Evolutionary conservation across 2,113 vertebrate species (phyloP).

Genomic region (Columba livia): DNA sequence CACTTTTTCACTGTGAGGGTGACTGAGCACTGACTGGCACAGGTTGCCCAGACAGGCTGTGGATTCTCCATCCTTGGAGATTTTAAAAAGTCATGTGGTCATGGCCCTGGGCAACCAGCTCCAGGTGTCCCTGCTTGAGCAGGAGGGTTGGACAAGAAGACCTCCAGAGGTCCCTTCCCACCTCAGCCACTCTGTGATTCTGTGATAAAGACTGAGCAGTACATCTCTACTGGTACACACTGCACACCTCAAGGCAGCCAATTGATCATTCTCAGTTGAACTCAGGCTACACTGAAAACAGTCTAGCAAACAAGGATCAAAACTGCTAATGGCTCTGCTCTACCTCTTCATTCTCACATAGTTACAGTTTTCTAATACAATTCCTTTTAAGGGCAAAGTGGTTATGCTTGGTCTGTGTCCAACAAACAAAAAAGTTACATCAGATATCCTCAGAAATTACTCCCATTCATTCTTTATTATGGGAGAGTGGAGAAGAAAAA

Average conservation of each 20-base stretch:
- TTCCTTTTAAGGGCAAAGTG: not conserved
- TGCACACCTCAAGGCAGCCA: not conserved
- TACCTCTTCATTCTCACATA: not conserved
- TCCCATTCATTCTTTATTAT: not conserved
- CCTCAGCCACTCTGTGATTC: not conserved
- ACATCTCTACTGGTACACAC: not conserved
- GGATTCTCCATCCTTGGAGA: not conserved
- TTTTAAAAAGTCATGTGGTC: not conserved
- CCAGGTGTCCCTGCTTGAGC: not conserved
- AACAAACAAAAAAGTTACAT: not conserved
- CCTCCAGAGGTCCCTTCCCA: not conserved
- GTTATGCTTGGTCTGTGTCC: not conserved
- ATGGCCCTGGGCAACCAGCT: not conserved
- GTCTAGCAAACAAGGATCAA: not conserved
- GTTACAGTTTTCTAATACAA: not conserved
- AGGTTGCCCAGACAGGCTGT: not conserved
- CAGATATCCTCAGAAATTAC: not conserved
- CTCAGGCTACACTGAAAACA: not conserved
- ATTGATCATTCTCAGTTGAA: not conserved
- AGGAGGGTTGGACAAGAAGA: accelerated
- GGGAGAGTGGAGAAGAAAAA: not conserved
- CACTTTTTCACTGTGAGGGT: not conserved
- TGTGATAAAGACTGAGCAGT: not conserved
- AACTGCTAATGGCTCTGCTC: not conserved
- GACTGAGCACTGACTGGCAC: not conserved